A percentile compares a stretch with the other conserved stretches of the same genome.
Conservation (phyloP, 2,113 vertebrate genomes). For the Oophaga pumilio region DNA sequence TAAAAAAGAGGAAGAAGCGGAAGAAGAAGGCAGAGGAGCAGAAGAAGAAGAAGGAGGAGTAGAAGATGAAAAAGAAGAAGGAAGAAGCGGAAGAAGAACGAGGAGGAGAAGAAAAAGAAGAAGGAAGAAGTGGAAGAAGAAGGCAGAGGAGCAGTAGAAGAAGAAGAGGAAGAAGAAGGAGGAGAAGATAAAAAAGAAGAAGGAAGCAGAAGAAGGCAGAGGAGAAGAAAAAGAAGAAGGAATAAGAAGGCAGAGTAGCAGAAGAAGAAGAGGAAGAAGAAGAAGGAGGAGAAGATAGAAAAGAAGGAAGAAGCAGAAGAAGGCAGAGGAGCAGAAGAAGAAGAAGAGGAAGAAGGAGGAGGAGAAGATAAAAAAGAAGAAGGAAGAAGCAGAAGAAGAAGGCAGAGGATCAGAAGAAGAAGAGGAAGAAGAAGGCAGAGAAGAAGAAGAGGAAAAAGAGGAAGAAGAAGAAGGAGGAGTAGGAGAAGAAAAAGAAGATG, state of each 20-base stretch:
- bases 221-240: not conserved
- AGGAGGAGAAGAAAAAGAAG: not conserved
- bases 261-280: not conserved
- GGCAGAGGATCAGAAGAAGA: no score
- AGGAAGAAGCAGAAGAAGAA: not conserved
- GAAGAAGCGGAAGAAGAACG: not conserved
- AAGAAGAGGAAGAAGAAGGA: not conserved
- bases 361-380: not conserved
- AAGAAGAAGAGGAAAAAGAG: no score
- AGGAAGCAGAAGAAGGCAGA: not conserved
- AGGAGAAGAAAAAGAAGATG: no score
- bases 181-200: not conserved
- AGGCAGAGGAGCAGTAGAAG: not conserved
- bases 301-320: not conserved
- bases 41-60: not conserved
- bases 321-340: not conserved
- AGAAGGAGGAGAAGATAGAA: not conserved
- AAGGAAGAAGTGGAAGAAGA: not conserved
- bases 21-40: not conserved
- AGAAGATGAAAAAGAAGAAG: not conserved
- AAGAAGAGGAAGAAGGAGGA: not conserved
- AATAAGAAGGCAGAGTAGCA: not conserved
- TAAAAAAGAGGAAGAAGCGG: not conserved
- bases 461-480: no score
- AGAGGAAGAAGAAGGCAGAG: no score